Conservation (phyloP, 1,140 invertebrate genomes). For the Odontomachus brunneus region DNA sequence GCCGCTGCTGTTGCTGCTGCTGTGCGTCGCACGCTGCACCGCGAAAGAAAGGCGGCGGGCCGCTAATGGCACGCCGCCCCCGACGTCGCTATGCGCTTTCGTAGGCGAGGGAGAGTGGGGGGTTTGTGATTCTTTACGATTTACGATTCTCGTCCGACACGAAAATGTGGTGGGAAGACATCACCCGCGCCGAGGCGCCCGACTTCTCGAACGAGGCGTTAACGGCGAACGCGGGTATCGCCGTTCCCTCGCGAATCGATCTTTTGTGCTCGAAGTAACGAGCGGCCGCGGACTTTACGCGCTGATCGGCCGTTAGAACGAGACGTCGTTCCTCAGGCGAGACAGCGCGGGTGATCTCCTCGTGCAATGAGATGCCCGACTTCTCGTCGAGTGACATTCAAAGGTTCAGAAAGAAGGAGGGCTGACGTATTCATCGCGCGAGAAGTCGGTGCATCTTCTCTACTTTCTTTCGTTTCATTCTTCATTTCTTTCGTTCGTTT, state of each 20-base stretch:
- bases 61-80: not conserved
- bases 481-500: not conserved
- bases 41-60: constrained; percentile 25
- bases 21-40: constrained; percentile 3
- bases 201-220: no score
- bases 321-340: not conserved
- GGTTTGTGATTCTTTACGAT: constrained; percentile 38
- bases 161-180: constrained; percentile 38
- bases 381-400: constrained; percentile 61
- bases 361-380: constrained; percentile 20
- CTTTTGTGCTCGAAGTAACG: not conserved
- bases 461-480: not conserved
- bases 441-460: constrained; percentile 43
- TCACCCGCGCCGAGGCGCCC: constrained; percentile 46
- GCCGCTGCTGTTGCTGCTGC: constrained; percentile 2
- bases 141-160: constrained; percentile 43
- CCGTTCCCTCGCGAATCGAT: constrained; percentile 34
- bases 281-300: no score
- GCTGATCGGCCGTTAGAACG: constrained; percentile 10
- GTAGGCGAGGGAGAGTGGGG: not conserved
- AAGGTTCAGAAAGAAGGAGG: constrained; percentile 35
- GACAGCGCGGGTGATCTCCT: constrained; percentile 28
- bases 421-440: constrained; percentile 64
- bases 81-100: constrained; percentile 5
- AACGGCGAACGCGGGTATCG: no score